A percentile compares a stretch with the other conserved stretches of the same genome.
Evolutionary conservation across 2,888 invertebrate species (phyloP).

Genomic region (Drosophila leonis): DNA sequence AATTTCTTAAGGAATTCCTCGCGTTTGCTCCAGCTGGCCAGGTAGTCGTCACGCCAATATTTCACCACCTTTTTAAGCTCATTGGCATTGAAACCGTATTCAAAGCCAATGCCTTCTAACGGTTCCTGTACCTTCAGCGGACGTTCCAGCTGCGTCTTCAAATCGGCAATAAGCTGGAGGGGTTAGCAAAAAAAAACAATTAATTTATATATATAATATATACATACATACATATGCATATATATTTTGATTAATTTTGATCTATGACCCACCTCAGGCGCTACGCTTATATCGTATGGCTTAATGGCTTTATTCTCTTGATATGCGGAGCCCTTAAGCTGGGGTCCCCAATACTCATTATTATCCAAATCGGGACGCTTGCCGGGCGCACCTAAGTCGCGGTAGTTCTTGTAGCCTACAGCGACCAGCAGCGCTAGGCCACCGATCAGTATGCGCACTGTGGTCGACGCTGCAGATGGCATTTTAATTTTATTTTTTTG

Average conservation of each 20-base stretch:
- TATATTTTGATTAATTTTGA: not conserved
- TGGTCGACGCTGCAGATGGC: conserved; percentile 59
- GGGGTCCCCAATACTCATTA: conserved; percentile 84
- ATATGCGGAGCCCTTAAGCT: conserved; percentile 65
- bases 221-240: not conserved
- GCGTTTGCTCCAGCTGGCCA: conserved; percentile 89
- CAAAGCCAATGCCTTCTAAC: conserved; percentile 89
- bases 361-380: conserved; percentile 79
- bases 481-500: conserved; percentile 16
- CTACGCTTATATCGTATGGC: conserved; percentile 76
- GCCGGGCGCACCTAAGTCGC: conserved; percentile 72
- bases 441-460: conserved; percentile 70
- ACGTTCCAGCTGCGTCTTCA: conserved; percentile 87
- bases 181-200: not conserved
- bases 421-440: conserved; percentile 69
- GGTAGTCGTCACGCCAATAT: conserved; percentile 92
- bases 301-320: conserved; percentile 80
- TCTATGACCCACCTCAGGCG: conserved; percentile 68
- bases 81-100: conserved; percentile 92
- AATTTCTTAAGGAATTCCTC: conserved; percentile 90
- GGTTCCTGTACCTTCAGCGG: conserved; percentile 87
- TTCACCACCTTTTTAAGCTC: conserved; percentile 89
- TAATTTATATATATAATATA: not conserved
- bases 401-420: conserved; percentile 80
- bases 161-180: conserved; percentile 87